phyloP scores from a whole-genome alignment of 2,888 invertebrate genomes.

The Hirtodrosophila histrioides region DNA sequence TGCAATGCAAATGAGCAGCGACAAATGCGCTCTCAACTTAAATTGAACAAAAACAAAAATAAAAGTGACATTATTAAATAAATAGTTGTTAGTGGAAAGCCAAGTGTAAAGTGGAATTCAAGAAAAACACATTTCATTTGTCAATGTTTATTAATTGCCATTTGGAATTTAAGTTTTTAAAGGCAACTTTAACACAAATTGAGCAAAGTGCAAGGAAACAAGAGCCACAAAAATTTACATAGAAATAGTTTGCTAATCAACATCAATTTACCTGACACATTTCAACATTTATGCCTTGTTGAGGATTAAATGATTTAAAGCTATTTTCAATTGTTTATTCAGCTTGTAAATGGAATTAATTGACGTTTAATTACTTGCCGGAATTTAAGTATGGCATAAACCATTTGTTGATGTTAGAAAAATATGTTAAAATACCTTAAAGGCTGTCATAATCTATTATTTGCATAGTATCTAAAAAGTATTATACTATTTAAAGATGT shows the following conservation, averaged over 20 bases:
- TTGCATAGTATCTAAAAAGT: too few relatives aligned
- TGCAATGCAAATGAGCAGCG: slow-evolving; percentile 7
- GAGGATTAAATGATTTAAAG: slow-evolving; percentile 1
- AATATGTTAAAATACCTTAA: too few relatives aligned
- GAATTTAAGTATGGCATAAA: not conserved
- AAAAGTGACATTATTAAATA: not conserved
- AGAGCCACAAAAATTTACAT: not conserved
- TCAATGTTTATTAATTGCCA: slow-evolving; percentile 2
- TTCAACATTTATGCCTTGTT: slow-evolving; percentile 4
- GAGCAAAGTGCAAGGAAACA: slow-evolving; percentile 3
- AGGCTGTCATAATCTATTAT: too few relatives aligned
- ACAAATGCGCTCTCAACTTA: slow-evolving; percentile 11
- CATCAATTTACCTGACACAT: not conserved
- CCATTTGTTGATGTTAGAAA: too few relatives aligned
- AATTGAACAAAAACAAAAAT: slow-evolving; percentile 26
- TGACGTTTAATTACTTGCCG: not conserved
- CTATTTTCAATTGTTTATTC: slow-evolving; percentile 5
- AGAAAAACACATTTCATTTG: slow-evolving; percentile 2
- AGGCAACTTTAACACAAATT: slow-evolving; percentile 12
- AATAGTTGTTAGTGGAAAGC: not conserved
- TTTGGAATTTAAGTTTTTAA: slow-evolving; percentile 6
- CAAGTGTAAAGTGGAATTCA: slow-evolving; percentile 3
- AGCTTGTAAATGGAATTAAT: slow-evolving; percentile 1
- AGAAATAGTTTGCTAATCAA: slow-evolving; percentile 6
- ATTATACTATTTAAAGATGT: too few relatives aligned